A percentile compares a stretch with the other conserved stretches of the same genome.
Conservation (phyloP, 2,888 invertebrate genomes). For the Drepanosiphum platanoidis region DNA sequence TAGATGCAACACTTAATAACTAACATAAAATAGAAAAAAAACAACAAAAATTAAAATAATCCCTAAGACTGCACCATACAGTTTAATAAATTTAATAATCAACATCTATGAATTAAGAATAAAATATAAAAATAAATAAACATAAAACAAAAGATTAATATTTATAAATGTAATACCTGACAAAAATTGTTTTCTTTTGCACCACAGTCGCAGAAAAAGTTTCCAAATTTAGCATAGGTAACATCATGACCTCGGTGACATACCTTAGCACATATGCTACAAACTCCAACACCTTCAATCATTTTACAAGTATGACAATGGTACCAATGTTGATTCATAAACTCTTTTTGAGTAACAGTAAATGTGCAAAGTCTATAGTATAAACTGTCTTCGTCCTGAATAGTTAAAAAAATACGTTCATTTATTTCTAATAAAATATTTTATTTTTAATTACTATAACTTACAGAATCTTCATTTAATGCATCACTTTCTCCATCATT, state of each 20-base stretch:
- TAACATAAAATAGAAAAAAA: too few relatives aligned
- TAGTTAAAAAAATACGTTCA: conserved; percentile 54
- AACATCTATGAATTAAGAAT: too few relatives aligned
- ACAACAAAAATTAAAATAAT: too few relatives aligned
- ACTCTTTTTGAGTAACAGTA: conserved; percentile 95
- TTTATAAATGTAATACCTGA: conserved; percentile 68
- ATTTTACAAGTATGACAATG: conserved; percentile 99
- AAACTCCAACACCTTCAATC: conserved; percentile 98
- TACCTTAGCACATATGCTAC: conserved; percentile 95
- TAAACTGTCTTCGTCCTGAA: conserved; percentile 84
- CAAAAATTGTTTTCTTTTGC: conserved; percentile 90
- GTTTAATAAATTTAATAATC: too few relatives aligned
- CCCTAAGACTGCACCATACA: too few relatives aligned
- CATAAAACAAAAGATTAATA: neutral
- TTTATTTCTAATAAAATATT: neutral
- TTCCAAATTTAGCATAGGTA: conserved; percentile 96
- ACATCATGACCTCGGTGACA: conserved; percentile 97
- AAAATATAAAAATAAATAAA: too few relatives aligned
- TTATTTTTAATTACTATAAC: neutral
- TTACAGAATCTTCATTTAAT: conserved; percentile 55
- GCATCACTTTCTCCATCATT: conserved; percentile 39
- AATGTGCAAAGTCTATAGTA: conserved; percentile 95
- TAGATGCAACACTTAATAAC: too few relatives aligned
- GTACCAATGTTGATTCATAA: conserved; percentile 98
- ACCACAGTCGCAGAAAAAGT: conserved; percentile 99